phyloP scores from a whole-genome alignment of 2,797 vertebrate species.

The Capromys pilorides region DNA sequence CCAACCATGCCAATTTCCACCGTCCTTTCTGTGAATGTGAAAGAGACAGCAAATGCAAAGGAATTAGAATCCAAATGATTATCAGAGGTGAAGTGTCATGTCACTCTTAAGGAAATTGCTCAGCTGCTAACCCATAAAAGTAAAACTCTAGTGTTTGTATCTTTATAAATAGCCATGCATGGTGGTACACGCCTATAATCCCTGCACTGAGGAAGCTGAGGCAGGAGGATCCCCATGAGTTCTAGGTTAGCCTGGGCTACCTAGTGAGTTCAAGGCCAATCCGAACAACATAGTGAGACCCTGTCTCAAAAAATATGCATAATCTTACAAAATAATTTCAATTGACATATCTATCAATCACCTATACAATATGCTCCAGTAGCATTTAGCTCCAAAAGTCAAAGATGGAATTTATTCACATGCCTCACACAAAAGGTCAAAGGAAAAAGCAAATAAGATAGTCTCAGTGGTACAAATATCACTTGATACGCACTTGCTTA shows the following conservation, averaged over 20 bases:
- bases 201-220: not conserved
- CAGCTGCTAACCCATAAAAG: not conserved
- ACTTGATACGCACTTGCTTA: not conserved
- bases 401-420: not conserved
- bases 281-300: not conserved
- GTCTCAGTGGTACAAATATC: not conserved
- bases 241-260: not conserved
- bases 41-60: not conserved
- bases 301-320: not conserved
- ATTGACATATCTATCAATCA: not conserved
- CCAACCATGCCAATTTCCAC: not conserved
- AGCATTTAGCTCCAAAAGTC: not conserved
- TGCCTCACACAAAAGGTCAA: not conserved
- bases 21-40: not conserved
- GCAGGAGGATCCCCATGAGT: not conserved
- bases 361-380: not conserved
- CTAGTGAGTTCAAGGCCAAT: too few species aligned
- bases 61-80: constrained; percentile 21
- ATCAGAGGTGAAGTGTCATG: not conserved
- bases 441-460: not conserved
- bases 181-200: not conserved
- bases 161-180: not conserved
- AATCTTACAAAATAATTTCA: not conserved
- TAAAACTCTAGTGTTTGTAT: not conserved
- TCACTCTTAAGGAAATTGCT: not conserved